Conservation (phyloP, 2,888 invertebrate genomes). For the Lasioglossum leucozonium region DNA sequence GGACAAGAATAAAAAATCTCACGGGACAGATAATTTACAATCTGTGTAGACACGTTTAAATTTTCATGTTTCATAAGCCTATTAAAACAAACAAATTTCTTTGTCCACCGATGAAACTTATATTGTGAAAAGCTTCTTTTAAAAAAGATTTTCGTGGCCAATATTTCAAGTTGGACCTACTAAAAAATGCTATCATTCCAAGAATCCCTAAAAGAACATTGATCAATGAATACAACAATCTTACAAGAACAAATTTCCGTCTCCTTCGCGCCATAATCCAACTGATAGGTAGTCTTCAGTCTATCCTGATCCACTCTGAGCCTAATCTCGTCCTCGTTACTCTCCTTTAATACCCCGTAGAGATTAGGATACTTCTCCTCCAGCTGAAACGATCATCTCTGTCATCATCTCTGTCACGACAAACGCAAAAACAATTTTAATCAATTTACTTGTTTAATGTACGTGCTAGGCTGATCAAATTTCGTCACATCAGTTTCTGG, state of each 20-base stretch:
- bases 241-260: not conserved
- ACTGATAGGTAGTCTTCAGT: conserved; percentile 86
- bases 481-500: conserved; percentile 86
- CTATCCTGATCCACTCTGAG: conserved; percentile 87
- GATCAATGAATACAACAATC: not conserved
- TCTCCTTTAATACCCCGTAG: conserved; percentile 87
- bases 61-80: too few relatives aligned
- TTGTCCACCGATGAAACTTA: too few relatives aligned
- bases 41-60: too few relatives aligned
- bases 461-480: conserved; percentile 87
- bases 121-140: too few relatives aligned
- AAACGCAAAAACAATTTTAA: not conserved
- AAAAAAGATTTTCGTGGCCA: too few relatives aligned
- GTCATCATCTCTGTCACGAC: not conserved
- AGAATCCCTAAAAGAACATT: not conserved
- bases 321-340: conserved; percentile 86
- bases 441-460: conserved; percentile 86
- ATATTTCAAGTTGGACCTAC: too few relatives aligned
- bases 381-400: conserved; percentile 82
- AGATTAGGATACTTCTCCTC: conserved; percentile 88
- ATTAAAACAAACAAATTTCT: too few relatives aligned
- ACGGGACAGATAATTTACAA: not conserved
- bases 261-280: conserved; percentile 86
- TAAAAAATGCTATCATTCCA: not conserved
- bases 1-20: not conserved